Evolutionary conservation across 2,113 vertebrate species (phyloP).

Genomic region (Malaclemys terrapin): DNA sequence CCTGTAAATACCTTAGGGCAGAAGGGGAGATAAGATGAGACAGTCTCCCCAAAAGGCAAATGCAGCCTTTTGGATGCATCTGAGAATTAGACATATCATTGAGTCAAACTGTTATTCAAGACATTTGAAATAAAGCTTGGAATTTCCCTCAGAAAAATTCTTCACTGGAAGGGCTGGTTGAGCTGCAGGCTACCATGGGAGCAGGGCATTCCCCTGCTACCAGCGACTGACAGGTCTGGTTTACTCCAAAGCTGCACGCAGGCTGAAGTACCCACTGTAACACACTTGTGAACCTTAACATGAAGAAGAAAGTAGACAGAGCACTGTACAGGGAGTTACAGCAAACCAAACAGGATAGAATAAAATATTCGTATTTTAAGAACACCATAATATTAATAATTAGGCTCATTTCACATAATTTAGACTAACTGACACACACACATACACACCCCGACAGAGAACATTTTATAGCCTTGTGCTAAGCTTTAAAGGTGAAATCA

Average conservation of each 20-base stretch:
- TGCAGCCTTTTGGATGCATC: fast-evolving
- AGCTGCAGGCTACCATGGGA: fast-evolving
- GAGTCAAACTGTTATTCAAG: fast-evolving
- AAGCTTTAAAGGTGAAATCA: not conserved
- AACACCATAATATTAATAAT: not conserved
- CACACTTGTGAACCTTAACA: not conserved
- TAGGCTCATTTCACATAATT: not conserved
- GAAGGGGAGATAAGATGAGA: fast-evolving
- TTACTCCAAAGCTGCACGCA: not conserved
- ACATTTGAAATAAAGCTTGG: not conserved
- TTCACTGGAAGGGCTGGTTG: not conserved
- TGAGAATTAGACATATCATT: not conserved
- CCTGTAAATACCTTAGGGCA: not conserved
- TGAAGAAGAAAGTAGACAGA: not conserved
- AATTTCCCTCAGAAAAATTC: not conserved
- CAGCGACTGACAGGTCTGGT: fast-evolving
- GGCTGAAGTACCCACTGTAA: not conserved
- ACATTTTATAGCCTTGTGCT: not conserved
- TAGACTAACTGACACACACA: not conserved
- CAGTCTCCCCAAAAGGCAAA: not conserved
- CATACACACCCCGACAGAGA: not conserved
- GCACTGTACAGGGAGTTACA: not conserved
- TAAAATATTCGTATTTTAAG: not conserved
- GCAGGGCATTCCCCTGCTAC: not conserved
- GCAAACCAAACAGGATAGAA: not conserved